Evolutionary conservation across 1,140 invertebrate species (phyloP).

Genomic region (Nasonia giraulti): DNA sequence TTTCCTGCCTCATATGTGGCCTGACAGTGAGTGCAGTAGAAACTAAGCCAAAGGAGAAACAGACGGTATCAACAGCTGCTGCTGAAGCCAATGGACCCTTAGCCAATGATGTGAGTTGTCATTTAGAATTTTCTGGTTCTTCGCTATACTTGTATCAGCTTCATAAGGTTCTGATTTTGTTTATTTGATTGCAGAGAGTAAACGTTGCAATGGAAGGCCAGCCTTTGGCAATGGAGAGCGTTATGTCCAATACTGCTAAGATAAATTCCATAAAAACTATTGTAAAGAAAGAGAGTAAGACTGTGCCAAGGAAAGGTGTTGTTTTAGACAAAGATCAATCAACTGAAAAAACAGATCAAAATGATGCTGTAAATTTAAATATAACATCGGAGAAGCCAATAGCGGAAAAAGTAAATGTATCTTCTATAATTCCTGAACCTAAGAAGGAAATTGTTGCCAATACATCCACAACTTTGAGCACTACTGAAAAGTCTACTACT

Average conservation of each 20-base stretch:
- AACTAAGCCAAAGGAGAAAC: neutral
- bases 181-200: conserved; percentile 18
- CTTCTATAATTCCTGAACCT: neutral
- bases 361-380: neutral
- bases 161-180: neutral
- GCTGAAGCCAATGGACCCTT: neutral
- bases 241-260: conserved; percentile 6
- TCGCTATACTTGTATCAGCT: neutral
- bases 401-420: conserved; percentile 1
- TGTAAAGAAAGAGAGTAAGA: conserved; percentile 66
- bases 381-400: neutral
- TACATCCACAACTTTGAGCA: neutral
- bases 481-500: neutral
- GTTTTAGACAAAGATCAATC: conserved; percentile 5
- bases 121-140: neutral
- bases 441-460: neutral
- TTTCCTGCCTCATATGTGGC: neutral
- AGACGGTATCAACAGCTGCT: conserved; percentile 34
- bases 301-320: conserved; percentile 41
- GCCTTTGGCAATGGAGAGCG: neutral
- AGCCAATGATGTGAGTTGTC: conserved; percentile 35
- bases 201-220: conserved; percentile 30
- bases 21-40: neutral
- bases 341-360: neutral
- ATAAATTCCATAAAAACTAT: conserved; percentile 6